These are phyloP conservation scores for Patella pellucida DNA, from an alignment of 2,888 invertebrate genomes.

Conservation along the genomic window DNA sequence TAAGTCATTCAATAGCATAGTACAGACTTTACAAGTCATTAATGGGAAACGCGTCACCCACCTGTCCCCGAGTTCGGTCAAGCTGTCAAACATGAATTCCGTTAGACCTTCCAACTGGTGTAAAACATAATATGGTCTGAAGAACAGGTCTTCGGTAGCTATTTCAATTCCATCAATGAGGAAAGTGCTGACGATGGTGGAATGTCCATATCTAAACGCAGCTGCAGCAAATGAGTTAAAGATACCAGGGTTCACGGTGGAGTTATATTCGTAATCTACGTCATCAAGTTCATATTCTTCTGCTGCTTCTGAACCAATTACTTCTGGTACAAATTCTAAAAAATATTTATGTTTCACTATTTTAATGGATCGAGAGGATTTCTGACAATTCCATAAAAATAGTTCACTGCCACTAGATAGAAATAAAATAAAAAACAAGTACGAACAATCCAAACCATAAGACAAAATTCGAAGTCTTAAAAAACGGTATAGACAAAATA, in stretches of 20 bases:
- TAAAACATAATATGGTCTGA: slow-evolving; percentile 31
- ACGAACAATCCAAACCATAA: too few relatives aligned
- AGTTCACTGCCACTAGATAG: too few relatives aligned
- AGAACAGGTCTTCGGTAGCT: slow-evolving; percentile 19
- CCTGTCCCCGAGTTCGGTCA: slow-evolving; percentile 23
- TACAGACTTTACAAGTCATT: too few relatives aligned
- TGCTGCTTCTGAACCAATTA: slow-evolving; percentile 15
- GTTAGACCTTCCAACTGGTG: slow-evolving; percentile 24
- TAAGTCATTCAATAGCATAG: too few relatives aligned
- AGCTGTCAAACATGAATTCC: slow-evolving; percentile 26
- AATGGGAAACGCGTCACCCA: background rate
- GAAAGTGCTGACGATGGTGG: slow-evolving; percentile 29
- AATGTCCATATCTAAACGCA: slow-evolving; percentile 40
- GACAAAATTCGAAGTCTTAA: too few relatives aligned
- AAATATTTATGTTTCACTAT: background rate
- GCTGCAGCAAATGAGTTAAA: slow-evolving; percentile 34
- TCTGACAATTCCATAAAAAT: too few relatives aligned
- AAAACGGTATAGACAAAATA: too few relatives aligned
- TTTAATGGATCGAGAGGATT: too few relatives aligned
- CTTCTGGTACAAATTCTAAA: slow-evolving; percentile 29
- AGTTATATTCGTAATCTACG: slow-evolving; percentile 24
- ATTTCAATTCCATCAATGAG: slow-evolving; percentile 12
- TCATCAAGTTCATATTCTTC: slow-evolving; percentile 4
- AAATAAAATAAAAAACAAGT: too few relatives aligned
- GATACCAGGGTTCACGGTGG: slow-evolving; percentile 30